Evolutionary conservation across 2,797 vertebrate genomes (phyloP).

Genomic region (Thripadectes ignobilis): DNA sequence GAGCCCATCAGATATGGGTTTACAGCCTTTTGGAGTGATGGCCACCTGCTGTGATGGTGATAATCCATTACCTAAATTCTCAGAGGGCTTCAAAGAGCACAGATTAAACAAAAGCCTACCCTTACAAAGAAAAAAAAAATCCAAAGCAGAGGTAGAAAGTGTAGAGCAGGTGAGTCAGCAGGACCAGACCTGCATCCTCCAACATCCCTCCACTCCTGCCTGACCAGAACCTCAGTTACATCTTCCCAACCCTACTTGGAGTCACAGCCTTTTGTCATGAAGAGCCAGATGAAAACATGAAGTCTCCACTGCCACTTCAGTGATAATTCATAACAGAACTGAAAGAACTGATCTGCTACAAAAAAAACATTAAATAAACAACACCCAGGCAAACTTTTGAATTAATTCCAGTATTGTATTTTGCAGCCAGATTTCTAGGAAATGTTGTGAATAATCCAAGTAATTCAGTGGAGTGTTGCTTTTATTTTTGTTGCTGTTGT

Average conservation of each 20-base stretch:
- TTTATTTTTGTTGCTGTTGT: background rate
- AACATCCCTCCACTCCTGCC: background rate
- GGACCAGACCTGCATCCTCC: background rate
- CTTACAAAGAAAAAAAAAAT: background rate
- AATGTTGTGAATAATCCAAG: slow-evolving; percentile 61
- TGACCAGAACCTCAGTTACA: background rate
- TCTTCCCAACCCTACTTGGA: background rate
- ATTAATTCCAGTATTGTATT: slow-evolving; percentile 68
- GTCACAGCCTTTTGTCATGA: background rate
- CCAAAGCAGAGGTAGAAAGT: background rate
- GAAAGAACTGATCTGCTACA: background rate
- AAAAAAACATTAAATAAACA: background rate
- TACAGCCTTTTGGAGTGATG: background rate
- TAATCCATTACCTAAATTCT: background rate
- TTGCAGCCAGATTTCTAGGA: slow-evolving; percentile 67
- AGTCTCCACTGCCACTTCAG: slow-evolving; percentile 7
- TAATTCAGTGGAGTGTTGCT: slow-evolving; percentile 41
- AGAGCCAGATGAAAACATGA: background rate
- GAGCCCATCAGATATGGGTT: background rate
- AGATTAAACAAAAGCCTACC: background rate
- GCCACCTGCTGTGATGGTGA: background rate
- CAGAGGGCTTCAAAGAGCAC: background rate
- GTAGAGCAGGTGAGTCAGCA: background rate
- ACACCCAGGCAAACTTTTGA: slow-evolving; percentile 38
- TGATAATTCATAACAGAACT: slow-evolving; percentile 53